Evolutionary conservation across 2,888 invertebrate genomes (phyloP).

Genomic region (Lepidonotus clava): DNA sequence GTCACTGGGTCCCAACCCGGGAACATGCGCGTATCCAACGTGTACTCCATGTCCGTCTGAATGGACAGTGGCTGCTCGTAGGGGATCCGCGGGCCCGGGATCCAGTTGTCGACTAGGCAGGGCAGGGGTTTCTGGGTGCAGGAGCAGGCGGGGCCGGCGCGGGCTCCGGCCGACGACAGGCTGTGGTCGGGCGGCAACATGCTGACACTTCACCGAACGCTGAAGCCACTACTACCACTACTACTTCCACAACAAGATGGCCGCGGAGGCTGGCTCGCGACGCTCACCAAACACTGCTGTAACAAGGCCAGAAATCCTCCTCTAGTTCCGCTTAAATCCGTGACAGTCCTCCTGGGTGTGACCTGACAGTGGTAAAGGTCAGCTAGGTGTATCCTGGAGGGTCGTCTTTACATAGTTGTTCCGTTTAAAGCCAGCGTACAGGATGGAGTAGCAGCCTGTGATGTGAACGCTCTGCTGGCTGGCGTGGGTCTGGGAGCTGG

Average conservation of each 20-base stretch:
- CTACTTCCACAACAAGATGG: not conserved
- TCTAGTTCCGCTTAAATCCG: not conserved
- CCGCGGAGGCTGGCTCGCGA: not conserved
- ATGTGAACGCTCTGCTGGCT: not conserved
- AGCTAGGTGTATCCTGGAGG: not conserved
- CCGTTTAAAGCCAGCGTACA: not conserved
- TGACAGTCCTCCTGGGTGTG: not conserved
- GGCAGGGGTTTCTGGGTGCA: constrained; percentile 22
- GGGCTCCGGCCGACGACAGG: not conserved
- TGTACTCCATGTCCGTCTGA: constrained; percentile 48
- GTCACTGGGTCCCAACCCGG: constrained; percentile 46
- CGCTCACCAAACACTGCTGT: not conserved
- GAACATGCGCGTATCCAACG: constrained; percentile 20
- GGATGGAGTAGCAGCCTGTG: not conserved
- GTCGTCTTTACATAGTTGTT: not conserved
- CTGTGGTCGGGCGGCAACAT: not conserved
- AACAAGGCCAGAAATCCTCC: not conserved
- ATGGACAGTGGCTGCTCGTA: constrained; percentile 44
- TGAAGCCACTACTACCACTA: not conserved
- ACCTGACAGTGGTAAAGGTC: not conserved
- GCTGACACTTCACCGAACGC: not conserved
- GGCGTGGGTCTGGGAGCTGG: constrained; percentile 22
- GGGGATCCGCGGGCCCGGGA: not conserved
- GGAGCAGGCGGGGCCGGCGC: constrained; percentile 24
- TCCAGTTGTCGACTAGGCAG: constrained; percentile 29